Evolutionary conservation across 23 tunicate genomes (phyloP), one percentile per base, ranked within the genome.

Genomic region (Halocynthia aurantium): DNA sequence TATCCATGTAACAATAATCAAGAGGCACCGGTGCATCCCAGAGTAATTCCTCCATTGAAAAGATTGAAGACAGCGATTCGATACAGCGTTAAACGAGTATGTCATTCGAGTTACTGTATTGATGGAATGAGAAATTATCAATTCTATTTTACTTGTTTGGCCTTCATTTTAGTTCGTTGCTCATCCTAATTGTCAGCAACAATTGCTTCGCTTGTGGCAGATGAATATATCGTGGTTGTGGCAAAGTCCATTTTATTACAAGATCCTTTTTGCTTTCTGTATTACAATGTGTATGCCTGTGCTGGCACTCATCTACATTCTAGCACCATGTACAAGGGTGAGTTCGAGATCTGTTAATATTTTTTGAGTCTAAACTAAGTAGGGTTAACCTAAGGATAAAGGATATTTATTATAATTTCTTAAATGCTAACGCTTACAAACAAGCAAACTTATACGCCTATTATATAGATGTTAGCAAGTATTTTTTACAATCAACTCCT

Each of bases 111-210:
- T 31, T 31, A 31, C 44, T 31, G 44, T 31, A 31, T 31, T 31
- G 44, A 31, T 31, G 44, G 2, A 58, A 58, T 58, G n/a, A 58
- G n/a, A 13, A 58, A 58, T 58, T 58, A 58, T 58, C 2, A 4
- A 58, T 15, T n/a, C 2, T 22, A 22, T 17, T n/a, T 15, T 67
- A 67, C 20, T n/a, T 17, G 20, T 67, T 67, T 15, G 4, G 22
- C 20, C 11, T 17, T 67, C 15, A 10, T 69, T 57, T 57, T 77
- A 95, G 92, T 95, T 95, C 85, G 99, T 95, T 13, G 99, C 99
- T 13, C 95, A 95, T 81, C 96, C 99, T 1, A 90, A 89, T 61
- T 95, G 99, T 62, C 99, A 95, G 62, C 99, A 84, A 54, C 85
- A 85, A 67, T 78, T 95, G 62, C 75, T 85, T 64, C 86, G 76